Conservation (phyloP, 1,140 invertebrate genomes). For the Rhynchophorus ferrugineus region DNA sequence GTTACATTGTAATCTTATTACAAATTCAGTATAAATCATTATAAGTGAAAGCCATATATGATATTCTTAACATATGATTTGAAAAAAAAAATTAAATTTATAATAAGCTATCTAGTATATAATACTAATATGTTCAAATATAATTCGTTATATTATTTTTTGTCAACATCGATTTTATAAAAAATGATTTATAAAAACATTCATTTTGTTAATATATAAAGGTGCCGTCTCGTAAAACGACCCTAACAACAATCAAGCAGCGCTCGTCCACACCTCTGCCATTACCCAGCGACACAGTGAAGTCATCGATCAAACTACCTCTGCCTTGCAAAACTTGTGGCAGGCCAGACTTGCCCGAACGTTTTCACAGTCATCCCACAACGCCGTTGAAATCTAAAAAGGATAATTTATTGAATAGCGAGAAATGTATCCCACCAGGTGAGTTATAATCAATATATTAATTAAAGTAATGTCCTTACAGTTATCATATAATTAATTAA, state of each 20-base stretch:
- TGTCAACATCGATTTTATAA: too few relatives aligned
- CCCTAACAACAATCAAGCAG: conserved; percentile 15
- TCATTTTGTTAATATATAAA: too few relatives aligned
- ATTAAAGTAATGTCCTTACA: neutral
- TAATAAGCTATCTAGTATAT: too few relatives aligned
- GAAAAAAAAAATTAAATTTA: too few relatives aligned
- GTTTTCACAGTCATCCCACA: conserved; percentile 53
- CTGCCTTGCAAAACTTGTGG: conserved; percentile 52
- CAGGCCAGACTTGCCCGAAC: conserved; percentile 48
- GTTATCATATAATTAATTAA: too few relatives aligned
- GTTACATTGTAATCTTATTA: too few relatives aligned
- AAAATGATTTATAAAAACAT: too few relatives aligned
- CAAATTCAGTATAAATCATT: too few relatives aligned
- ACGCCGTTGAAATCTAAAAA: conserved; percentile 23
- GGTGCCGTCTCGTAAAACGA: conserved; percentile 15
- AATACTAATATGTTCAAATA: too few relatives aligned
- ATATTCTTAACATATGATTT: too few relatives aligned
- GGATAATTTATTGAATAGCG: conserved; percentile 8
- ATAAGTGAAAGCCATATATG: too few relatives aligned
- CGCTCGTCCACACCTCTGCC: conserved; percentile 3
- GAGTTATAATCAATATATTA: conserved; percentile 2
- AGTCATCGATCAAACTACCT: conserved; percentile 37
- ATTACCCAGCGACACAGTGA: conserved; percentile 7
- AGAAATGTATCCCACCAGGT: conserved; percentile 20
- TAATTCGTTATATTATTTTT: too few relatives aligned